phyloP scores from a whole-genome alignment of 2,888 invertebrate genomes.

The Cantharis nigra region DNA sequence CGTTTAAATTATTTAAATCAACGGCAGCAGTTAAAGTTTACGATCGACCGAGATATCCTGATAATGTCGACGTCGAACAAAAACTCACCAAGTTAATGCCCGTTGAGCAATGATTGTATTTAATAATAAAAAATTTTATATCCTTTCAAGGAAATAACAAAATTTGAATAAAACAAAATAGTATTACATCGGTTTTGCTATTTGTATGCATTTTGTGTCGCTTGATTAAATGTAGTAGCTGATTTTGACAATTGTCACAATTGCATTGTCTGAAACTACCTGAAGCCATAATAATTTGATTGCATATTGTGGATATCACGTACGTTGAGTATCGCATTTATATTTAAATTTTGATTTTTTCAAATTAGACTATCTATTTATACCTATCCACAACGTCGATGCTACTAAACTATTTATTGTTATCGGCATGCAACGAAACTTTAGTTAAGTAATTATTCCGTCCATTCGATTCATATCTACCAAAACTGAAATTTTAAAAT shows the following conservation, averaged over 20 bases:
- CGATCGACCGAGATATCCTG: neutral
- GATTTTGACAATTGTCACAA: constrained; percentile 21
- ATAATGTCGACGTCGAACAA: neutral
- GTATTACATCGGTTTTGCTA: neutral
- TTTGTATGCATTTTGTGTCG: constrained; percentile 14
- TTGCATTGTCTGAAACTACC: constrained; percentile 23
- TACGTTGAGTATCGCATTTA: neutral
- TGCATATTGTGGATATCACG: constrained; percentile 1
- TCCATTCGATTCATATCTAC: neutral
- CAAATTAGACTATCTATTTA: neutral
- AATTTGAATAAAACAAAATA: neutral
- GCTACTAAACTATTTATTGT: neutral
- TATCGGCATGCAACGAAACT: neutral
- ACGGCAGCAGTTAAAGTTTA: neutral
- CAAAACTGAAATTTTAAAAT: neutral
- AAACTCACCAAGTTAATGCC: neutral
- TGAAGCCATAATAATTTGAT: constrained; percentile 18
- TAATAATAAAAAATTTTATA: neutral
- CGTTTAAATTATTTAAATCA: neutral
- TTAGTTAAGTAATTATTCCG: neutral
- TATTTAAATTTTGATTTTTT: neutral
- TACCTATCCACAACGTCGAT: neutral
- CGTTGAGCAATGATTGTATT: neutral
- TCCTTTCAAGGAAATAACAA: neutral
- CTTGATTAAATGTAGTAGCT: constrained; percentile 1